A percentile compares a stretch with the other conserved stretches of the same genome.
Conservation (phyloP, 1,140 invertebrate species). For the Drosophila trapezifrons region DNA sequence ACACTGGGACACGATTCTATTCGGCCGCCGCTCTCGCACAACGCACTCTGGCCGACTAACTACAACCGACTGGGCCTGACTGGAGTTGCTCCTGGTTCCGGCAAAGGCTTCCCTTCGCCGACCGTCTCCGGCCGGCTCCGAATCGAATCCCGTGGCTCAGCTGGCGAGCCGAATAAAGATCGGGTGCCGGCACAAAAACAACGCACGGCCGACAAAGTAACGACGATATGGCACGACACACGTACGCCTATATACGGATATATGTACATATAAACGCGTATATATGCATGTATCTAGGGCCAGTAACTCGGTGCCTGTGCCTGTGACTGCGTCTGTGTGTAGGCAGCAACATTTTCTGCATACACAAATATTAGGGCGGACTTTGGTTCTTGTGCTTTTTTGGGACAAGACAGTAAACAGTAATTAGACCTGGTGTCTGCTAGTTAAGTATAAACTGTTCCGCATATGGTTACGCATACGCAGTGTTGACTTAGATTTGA, state of each 20-base stretch:
- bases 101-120: conserved; percentile 11
- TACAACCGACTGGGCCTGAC: conserved; percentile 69
- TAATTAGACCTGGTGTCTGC: neutral
- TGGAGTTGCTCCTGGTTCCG: conserved; percentile 58
- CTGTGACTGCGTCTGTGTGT: conserved; percentile 24
- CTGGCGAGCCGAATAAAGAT: conserved; percentile 63
- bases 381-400: conserved; percentile 10
- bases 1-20: conserved; percentile 21
- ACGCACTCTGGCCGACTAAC: conserved; percentile 73
- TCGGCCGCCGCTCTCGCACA: conserved; percentile 51
- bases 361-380: conserved; percentile 44
- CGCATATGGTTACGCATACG: neutral
- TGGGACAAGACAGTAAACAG: neutral
- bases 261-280: conserved; percentile 30
- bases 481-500: neutral
- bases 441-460: neutral
- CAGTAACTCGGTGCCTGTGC: conserved; percentile 31
- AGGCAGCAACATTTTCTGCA: conserved; percentile 44
- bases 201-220: conserved; percentile 57
- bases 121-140: conserved; percentile 26
- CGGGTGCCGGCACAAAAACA: conserved; percentile 72
- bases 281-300: conserved; percentile 39
- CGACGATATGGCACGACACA: conserved; percentile 66
- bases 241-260: conserved; percentile 31
- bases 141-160: conserved; percentile 44